Evolutionary conservation across 2,797 vertebrate genomes (phyloP), one percentile per base, ranked within the genome.

Genomic region (Ambastaia sidthimunki): DNA sequence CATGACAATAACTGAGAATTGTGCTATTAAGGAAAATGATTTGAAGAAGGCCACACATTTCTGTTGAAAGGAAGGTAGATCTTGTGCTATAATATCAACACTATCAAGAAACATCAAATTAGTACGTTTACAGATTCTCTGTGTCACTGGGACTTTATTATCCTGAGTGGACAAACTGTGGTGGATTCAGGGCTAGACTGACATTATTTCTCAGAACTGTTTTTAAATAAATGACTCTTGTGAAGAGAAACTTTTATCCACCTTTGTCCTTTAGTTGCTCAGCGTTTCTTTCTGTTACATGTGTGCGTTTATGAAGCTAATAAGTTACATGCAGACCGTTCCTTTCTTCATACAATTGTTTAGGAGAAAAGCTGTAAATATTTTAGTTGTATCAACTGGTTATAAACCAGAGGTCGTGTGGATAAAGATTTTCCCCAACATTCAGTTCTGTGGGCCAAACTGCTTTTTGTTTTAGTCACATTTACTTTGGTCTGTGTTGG

Each of bases 351-450:
- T 2, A 44, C 41, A 0, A 16, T 16, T 37, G 47, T 28, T 75
- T 28, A 68, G 15, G 16, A 67, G 23, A 68, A 41, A 59, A 9
- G 15, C 15, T 76, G 62, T 66, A 44, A 16, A 76, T 76, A 76
- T 23, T 54, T 4, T 6, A 1, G 15, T 54, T 25, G 41, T 25
- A 67, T 41, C 6, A 57, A 63, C 74, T 76, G 52, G 74, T 47
- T 67, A 68, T 21, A 31, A 44, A 19, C 31, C 28, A 34, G 19
- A 4, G 1, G 7, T 54, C 11, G 4, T 4, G 1, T n/a, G 10
- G 5, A 34, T 2, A 15, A 16, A 6, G 1, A 6, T 34, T 16
- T 21, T 15, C 2, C 2, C 7, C 1, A 3, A 19, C 23, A 2
- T 60, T 15, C 4, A 15, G 13, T 59, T 25, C 21, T 59, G 21